phyloP scores from a whole-genome alignment of 2,888 invertebrate genomes.

The Cheilosia vernalis region DNA sequence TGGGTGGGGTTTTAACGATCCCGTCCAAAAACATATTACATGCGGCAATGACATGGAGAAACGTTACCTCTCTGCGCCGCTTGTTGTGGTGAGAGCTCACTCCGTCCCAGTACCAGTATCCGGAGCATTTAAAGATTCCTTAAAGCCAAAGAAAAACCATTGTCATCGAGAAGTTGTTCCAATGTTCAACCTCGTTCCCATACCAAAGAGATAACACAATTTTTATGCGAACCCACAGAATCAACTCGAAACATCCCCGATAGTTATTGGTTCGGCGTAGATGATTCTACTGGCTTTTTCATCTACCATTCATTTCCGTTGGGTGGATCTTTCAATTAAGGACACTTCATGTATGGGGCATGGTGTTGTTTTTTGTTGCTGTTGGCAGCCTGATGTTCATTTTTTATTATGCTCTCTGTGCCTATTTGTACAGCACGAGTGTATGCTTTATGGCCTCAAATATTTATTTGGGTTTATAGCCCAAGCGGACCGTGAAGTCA shows the following conservation, averaged over 20 bases:
- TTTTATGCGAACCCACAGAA: conserved; percentile 33
- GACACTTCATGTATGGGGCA: conserved; percentile 44
- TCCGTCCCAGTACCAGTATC: background rate
- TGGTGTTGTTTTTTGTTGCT: background rate
- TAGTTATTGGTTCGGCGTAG: conserved; percentile 33
- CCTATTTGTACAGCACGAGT: conserved; percentile 50
- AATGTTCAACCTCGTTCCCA: conserved; percentile 5
- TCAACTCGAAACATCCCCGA: conserved; percentile 18
- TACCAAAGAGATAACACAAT: conserved; percentile 45
- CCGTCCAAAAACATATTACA: conserved; percentile 54
- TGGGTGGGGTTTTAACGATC: conserved; percentile 56
- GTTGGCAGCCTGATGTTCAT: background rate
- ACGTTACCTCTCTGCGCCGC: conserved; percentile 1
- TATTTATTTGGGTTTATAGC: conserved; percentile 71
- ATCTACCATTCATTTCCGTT: conserved; percentile 59
- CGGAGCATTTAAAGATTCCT: conserved; percentile 32
- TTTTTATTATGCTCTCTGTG: conserved; percentile 18
- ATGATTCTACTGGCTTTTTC: conserved; percentile 25
- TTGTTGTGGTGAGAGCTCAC: conserved; percentile 24
- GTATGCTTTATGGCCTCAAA: conserved; percentile 60
- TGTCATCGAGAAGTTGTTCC: conserved; percentile 7
- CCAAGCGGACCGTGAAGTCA: conserved; percentile 63
- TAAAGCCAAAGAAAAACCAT: conserved; percentile 21
- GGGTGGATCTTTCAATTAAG: conserved; percentile 68
- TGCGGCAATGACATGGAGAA: conserved; percentile 30